Conservation (phyloP, 1,140 invertebrate species). For the Onthophagus taurus region DNA sequence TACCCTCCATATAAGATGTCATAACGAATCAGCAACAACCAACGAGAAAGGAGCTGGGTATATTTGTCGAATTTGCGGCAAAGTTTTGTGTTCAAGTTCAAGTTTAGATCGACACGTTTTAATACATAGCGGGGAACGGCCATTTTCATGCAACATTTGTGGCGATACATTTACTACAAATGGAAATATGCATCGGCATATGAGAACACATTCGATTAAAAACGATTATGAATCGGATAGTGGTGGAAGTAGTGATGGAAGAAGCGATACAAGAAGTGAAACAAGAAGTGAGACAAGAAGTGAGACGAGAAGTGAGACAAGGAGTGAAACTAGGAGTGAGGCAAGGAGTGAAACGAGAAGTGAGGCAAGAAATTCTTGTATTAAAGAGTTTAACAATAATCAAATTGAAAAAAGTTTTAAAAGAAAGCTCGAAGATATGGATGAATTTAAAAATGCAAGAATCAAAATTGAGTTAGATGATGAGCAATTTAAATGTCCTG, state of each 20-base stretch:
- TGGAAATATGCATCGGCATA: slow-evolving; percentile 80
- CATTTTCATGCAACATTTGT: slow-evolving; percentile 70
- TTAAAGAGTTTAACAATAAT: slow-evolving; percentile 38
- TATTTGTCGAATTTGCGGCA: slow-evolving; percentile 44
- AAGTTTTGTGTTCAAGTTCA: slow-evolving; percentile 62
- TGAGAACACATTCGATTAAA: slow-evolving; percentile 56
- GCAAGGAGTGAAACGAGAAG: too few species aligned
- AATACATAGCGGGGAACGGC: slow-evolving; percentile 64
- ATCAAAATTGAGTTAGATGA: slow-evolving; percentile 22
- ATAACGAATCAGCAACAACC: slow-evolving; percentile 41
- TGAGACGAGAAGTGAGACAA: too few species aligned
- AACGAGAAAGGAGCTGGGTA: slow-evolving; percentile 42
- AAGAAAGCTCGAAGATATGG: slow-evolving; percentile 2
- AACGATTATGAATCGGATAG: slow-evolving; percentile 39
- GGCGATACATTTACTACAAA: slow-evolving; percentile 78
- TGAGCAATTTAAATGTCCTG: slow-evolving; percentile 41
- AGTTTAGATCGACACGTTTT: slow-evolving; percentile 68
- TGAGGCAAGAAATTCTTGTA: slow-evolving; percentile 29
- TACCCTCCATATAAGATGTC: slow-evolving; percentile 58
- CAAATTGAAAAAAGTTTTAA: slow-evolving; percentile 23
- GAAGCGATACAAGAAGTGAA: too few species aligned
- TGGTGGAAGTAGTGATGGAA: slow-evolving; percentile 35
- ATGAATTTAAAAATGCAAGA: slow-evolving; percentile 8
- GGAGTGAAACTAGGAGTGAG: too few species aligned
- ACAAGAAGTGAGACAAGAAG: too few species aligned